Evolutionary conservation across 2,797 vertebrate species (phyloP).

Genomic region (Austrolebias charrua): DNA sequence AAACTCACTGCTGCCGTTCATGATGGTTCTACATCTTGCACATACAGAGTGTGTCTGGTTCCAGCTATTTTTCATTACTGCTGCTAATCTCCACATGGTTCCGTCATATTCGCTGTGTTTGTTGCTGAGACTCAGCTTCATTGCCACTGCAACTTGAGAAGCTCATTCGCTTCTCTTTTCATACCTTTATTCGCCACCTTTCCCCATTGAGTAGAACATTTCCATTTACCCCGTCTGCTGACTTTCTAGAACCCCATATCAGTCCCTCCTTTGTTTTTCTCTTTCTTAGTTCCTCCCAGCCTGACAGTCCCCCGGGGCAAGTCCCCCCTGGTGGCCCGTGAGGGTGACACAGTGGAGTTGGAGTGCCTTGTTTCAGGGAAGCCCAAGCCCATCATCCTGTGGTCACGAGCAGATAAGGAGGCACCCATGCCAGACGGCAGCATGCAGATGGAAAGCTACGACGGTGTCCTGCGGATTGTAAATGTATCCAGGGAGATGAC

Average conservation of each 20-base stretch:
- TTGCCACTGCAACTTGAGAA: slow-evolving; percentile 56
- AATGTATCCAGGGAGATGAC: slow-evolving; percentile 97
- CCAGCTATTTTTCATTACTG: slow-evolving; percentile 31
- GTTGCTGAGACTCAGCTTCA: slow-evolving; percentile 43
- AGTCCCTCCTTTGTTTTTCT: slow-evolving; percentile 84
- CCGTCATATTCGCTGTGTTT: slow-evolving; percentile 50
- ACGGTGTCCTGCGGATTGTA: slow-evolving; percentile 91
- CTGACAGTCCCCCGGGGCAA: slow-evolving; percentile 96
- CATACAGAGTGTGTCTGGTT: slow-evolving; percentile 31
- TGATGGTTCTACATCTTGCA: slow-evolving; percentile 27
- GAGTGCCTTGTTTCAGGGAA: slow-evolving; percentile 98
- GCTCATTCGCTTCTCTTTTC: slow-evolving; percentile 51
- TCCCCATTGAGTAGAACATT: slow-evolving; percentile 52
- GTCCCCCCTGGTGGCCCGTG: slow-evolving; percentile 92
- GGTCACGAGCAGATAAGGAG: slow-evolving; percentile 95
- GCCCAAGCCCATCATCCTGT: slow-evolving; percentile 97
- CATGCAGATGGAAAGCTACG: slow-evolving; percentile 96
- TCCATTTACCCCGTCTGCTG: slow-evolving; percentile 61
- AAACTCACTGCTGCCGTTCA: slow-evolving; percentile 43
- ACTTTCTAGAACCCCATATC: slow-evolving; percentile 86
- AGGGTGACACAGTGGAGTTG: slow-evolving; percentile 94
- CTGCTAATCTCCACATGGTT: slow-evolving; percentile 59
- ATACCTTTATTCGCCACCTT: slow-evolving; percentile 33
- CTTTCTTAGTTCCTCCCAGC: slow-evolving; percentile 95
- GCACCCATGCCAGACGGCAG: slow-evolving; percentile 90